phyloP scores from a whole-genome alignment of 2,888 invertebrate genomes.

The Zhuqinia jingwanae region DNA sequence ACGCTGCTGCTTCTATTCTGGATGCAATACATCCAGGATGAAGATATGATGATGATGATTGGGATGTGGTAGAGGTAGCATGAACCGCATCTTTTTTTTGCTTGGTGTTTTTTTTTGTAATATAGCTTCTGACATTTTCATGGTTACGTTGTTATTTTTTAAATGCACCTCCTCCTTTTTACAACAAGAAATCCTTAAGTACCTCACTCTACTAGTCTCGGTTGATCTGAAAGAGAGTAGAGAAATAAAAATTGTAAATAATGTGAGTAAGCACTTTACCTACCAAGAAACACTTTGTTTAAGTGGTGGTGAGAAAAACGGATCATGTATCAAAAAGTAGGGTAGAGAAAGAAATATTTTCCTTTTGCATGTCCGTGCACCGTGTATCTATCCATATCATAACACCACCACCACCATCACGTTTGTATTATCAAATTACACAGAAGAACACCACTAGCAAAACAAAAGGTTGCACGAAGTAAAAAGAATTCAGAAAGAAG shows the following conservation, averaged over 20 bases:
- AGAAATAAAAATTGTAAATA: neutral
- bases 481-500: too few relatives aligned
- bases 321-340: neutral
- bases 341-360: too few relatives aligned
- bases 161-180: neutral
- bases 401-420: too few relatives aligned
- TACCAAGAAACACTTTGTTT: slow-evolving; percentile 4
- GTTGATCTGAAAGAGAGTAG: neutral
- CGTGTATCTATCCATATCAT: neutral
- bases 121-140: neutral
- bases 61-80: too few relatives aligned
- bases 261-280: neutral
- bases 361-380: neutral
- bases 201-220: neutral
- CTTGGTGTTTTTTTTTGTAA: neutral
- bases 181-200: neutral
- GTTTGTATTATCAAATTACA: slow-evolving; percentile 31
- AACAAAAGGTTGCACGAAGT: too few relatives aligned
- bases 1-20: neutral
- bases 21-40: too few relatives aligned
- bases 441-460: too few relatives aligned
- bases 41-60: too few relatives aligned
- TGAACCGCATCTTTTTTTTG: too few relatives aligned
- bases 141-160: neutral
- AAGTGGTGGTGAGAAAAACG: slow-evolving; percentile 7